Conservation (phyloP, 2,888 invertebrate species). For the Melinopterus prodromus region DNA sequence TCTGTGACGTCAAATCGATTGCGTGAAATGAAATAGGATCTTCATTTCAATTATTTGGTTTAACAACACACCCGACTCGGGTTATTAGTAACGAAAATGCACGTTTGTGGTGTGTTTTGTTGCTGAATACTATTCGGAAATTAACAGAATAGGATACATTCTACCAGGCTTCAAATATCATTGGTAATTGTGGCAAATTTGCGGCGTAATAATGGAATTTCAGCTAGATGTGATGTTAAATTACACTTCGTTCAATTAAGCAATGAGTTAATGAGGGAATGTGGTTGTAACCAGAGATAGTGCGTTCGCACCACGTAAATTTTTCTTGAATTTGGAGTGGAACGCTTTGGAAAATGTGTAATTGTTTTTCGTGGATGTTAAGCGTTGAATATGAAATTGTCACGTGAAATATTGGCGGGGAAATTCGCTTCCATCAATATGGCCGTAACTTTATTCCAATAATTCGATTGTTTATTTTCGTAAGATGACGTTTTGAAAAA, state of each 20-base stretch:
- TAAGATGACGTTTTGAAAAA: conserved; percentile 54
- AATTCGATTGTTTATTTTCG: conserved; percentile 51
- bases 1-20: not conserved
- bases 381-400: not conserved
- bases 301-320: not conserved
- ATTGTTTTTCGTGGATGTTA: not conserved
- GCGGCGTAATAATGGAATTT: not conserved
- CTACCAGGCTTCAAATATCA: not conserved
- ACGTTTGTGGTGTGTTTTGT: not conserved
- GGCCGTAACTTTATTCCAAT: conserved; percentile 27
- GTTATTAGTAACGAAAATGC: not conserved
- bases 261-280: not conserved
- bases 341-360: too few species aligned
- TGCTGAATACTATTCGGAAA: not conserved
- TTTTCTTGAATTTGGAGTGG: too few species aligned
- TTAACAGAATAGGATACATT: not conserved
- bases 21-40: not conserved
- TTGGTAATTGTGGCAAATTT: not conserved
- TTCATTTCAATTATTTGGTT: not conserved
- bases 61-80: not conserved
- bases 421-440: not conserved
- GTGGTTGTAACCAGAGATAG: not conserved
- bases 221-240: not conserved
- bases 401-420: not conserved
- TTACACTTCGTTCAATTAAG: not conserved